Base-by-base conservation (phyloP, 2,888 invertebrate species). In the Eupithecia tripunctaria region DNA sequence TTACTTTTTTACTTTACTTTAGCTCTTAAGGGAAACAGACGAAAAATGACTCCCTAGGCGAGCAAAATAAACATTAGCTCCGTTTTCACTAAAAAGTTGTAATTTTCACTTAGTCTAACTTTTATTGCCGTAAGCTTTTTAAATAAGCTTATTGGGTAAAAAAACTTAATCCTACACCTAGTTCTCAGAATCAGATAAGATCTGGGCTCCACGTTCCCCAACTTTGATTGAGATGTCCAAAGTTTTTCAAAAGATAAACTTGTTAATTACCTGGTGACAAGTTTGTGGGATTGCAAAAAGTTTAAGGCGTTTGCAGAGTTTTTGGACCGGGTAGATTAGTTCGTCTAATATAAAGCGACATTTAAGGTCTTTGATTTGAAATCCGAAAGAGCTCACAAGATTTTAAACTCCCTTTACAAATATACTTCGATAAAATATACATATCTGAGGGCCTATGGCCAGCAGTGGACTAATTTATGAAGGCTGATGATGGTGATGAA, bases 241-340 rank as follows among this genome's bases (percentile, higher is more conserved):
- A 81, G 72, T 82, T 84, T 81, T 81, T 78, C 78, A 51, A 51
- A n/a, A 72, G 73, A 73, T 72, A 76, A 81, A 79, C 77, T 79
- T 79, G 73, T 76, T 84, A 83, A 84, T 84, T 82, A 81, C 77
- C 71, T 73, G 70, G 67, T 72, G 71, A 76, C 72, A 68, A 71
- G 68, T 74, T 68, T 71, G 68, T 71, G 68, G 56, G 71, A 56
- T 71, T 70, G 70, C 71, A 70, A 68, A 72, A 68, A 76, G 36
- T 38, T 64, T 64, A 64, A 64, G 15, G 38, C 21, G 14, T 64
- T 29, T 29, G 29, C 8, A 18, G 18, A 29, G 60, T 29, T 60
- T 60, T 29, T 29, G 1, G 14, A 25, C 15, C 15, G 15, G n/a
- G 38, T n/a, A 63, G 12, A 36, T 63, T 63, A 12, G 36, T 29